phyloP scores from a whole-genome alignment of 2,113 vertebrate species.

The Pandion haliaetus region DNA sequence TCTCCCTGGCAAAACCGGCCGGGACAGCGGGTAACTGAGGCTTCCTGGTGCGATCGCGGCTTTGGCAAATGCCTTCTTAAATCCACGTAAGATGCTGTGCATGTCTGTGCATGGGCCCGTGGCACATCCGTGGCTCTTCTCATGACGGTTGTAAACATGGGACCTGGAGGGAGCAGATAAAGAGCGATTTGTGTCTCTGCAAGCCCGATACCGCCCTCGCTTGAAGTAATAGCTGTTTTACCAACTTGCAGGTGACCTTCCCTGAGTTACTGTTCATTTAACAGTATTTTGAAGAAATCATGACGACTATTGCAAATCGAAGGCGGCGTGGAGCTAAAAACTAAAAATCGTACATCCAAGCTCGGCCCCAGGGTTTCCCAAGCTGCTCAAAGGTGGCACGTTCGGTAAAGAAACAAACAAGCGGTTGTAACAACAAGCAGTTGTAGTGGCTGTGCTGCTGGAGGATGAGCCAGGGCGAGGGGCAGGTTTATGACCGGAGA shows the following conservation, averaged over 20 bases:
- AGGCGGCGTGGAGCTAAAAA: not conserved
- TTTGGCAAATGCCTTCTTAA: not conserved
- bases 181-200: not conserved
- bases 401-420: not conserved
- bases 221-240: not conserved
- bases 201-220: not conserved
- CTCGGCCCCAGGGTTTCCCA: not conserved
- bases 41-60: not conserved
- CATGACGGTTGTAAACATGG: not conserved
- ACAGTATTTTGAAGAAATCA: not conserved
- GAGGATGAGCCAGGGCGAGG: accelerated
- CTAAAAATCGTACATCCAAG: accelerated
- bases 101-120: not conserved
- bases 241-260: not conserved
- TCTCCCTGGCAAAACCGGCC: not conserved
- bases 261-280: not conserved
- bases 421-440: not conserved
- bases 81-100: not conserved
- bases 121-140: not conserved
- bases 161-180: not conserved
- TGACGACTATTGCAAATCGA: not conserved
- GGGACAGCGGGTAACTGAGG: not conserved
- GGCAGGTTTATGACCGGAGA: accelerated
- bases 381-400: accelerated
- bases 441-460: too few relatives aligned